Evolutionary conservation across 2,888 invertebrate genomes (phyloP).

Genomic region (Apodemia duryi): DNA sequence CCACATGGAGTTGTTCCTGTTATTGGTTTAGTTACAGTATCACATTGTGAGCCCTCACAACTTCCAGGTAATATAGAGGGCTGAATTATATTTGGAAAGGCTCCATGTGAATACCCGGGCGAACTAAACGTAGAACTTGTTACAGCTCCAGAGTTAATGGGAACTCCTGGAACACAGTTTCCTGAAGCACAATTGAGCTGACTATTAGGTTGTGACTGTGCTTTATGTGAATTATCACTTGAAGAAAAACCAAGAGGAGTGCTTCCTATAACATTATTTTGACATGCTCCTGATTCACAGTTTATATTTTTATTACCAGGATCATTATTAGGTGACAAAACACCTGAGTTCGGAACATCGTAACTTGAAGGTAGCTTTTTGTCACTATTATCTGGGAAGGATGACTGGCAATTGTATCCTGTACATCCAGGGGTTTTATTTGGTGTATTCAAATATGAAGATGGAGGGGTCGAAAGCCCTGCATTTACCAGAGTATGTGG

Average conservation of each 20-base stretch:
- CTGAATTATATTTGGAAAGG: slow-evolving; percentile 16
- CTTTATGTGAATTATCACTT: slow-evolving; percentile 7
- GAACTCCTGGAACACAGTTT: slow-evolving; percentile 29
- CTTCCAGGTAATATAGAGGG: slow-evolving; percentile 1
- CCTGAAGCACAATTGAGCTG: slow-evolving; percentile 26
- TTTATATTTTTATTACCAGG: slow-evolving; percentile 22
- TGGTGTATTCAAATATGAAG: slow-evolving; percentile 40
- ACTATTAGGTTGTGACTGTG: not conserved
- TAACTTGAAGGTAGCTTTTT: slow-evolving; percentile 40
- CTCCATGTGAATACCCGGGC: slow-evolving; percentile 27
- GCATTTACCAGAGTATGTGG: not conserved
- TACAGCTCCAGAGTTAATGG: slow-evolving; percentile 12
- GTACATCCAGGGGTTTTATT: slow-evolving; percentile 42
- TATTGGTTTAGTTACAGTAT: not conserved
- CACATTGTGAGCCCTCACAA: slow-evolving; percentile 18
- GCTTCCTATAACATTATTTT: slow-evolving; percentile 17
- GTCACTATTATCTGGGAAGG: slow-evolving; percentile 23
- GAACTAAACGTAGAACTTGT: slow-evolving; percentile 13
- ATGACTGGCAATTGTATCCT: slow-evolving; percentile 33
- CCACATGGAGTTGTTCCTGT: slow-evolving; percentile 9
- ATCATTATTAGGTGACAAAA: slow-evolving; percentile 20
- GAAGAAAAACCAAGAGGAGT: not conserved
- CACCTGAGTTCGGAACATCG: slow-evolving; percentile 37
- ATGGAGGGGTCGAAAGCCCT: not conserved
- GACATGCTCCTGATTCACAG: slow-evolving; percentile 30